Conservation (phyloP, 2,113 vertebrate genomes). For the Campylomormyrus tamandua region DNA sequence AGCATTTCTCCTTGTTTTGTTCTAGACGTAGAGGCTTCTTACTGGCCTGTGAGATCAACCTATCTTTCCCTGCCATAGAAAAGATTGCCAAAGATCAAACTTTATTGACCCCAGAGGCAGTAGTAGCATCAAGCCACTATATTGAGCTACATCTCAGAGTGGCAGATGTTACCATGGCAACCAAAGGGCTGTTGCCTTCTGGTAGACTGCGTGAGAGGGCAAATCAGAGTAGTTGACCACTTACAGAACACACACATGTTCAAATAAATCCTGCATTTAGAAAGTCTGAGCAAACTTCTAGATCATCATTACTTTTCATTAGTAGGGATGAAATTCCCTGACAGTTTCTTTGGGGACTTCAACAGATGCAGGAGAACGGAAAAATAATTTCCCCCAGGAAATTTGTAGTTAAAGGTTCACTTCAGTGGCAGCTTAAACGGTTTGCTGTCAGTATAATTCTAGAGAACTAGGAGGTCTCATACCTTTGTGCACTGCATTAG, state of each 20-base stretch:
- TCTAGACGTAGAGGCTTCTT: neutral
- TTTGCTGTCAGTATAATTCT: neutral
- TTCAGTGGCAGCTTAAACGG: neutral
- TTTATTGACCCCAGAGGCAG: slow-evolving; percentile 4
- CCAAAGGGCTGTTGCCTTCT: neutral
- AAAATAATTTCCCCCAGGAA: neutral
- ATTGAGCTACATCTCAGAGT: neutral
- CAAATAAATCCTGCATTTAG: neutral
- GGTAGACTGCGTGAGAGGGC: neutral
- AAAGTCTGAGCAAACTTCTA: neutral
- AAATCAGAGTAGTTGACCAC: neutral
- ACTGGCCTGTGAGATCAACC: neutral
- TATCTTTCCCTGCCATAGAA: neutral
- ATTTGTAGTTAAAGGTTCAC: slow-evolving; percentile 7
- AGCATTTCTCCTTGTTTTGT: neutral
- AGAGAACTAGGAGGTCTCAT: neutral
- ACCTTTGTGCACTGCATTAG: neutral
- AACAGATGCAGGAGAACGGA: neutral
- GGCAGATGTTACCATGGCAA: slow-evolving; percentile 19
- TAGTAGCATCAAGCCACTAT: neutral
- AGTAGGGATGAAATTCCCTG: neutral
- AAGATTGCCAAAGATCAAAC: slow-evolving; percentile 10
- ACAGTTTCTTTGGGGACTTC: slow-evolving; percentile 8
- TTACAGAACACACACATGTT: neutral
- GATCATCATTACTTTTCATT: neutral